Conservation (phyloP, 2,113 vertebrate species). For the Larimichthys polyactis region DNA sequence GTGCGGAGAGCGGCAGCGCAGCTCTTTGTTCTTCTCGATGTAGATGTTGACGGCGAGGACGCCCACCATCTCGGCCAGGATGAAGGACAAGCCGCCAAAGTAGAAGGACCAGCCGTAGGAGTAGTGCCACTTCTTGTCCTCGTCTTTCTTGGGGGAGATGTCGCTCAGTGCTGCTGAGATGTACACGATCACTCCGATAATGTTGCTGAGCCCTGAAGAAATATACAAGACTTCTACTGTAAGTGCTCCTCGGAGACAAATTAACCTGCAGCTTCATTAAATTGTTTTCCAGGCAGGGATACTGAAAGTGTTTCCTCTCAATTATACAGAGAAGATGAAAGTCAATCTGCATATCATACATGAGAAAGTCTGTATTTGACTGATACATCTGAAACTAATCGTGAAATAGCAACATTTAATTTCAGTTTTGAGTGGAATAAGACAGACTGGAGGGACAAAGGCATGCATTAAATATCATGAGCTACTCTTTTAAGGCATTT, state of each 20-base stretch:
- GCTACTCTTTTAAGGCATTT: not conserved
- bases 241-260: slow-evolving; percentile 40
- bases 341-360: slow-evolving; percentile 20
- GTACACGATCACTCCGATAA: slow-evolving; percentile 97
- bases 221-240: not conserved
- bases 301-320: slow-evolving; percentile 7
- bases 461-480: not conserved
- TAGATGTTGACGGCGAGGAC: slow-evolving; percentile 95
- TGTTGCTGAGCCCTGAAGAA: slow-evolving; percentile 92
- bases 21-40: slow-evolving; percentile 94
- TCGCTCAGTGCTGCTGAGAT: slow-evolving; percentile 95
- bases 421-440: not conserved
- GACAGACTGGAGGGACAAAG: not conserved
- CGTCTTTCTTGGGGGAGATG: slow-evolving; percentile 91
- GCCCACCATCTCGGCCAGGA: slow-evolving; percentile 94
- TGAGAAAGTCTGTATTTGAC: not conserved
- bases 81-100: slow-evolving; percentile 95
- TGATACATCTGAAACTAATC: not conserved
- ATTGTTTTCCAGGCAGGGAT: slow-evolving; percentile 7
- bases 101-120: slow-evolving; percentile 97
- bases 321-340: slow-evolving; percentile 18
- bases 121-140: slow-evolving; percentile 95
- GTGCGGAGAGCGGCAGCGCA: slow-evolving; percentile 92
- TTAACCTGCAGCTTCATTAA: slow-evolving; percentile 32
- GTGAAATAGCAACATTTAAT: not conserved